Base-by-base conservation (phyloP, 2,797 vertebrate genomes). In the Lindbergichthys nudifrons region DNA sequence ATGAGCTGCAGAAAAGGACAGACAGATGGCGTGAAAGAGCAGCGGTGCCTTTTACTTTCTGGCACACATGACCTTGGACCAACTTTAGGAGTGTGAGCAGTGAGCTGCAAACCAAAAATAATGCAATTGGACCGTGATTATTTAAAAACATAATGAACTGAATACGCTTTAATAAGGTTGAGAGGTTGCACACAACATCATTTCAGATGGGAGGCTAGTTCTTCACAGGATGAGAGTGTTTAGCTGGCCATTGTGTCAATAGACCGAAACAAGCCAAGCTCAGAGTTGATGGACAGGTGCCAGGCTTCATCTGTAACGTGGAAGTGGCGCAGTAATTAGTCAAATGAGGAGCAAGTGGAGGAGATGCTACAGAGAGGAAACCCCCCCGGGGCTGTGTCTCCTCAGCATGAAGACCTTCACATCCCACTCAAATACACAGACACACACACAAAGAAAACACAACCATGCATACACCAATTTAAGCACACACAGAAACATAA, bases 291-390 rank as follows among this genome's bases (percentile, higher is more conserved):
- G 88, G 94, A 90, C 92, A 92, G 89, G 88, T 90, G 90, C 89
- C 90, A 90, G 87, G 89, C 89, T 86, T 88, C 88, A 88, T 94
- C 89, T 90, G 80, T 71, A 76, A 80, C 30, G 80, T 89, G 88
- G 84, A 93, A 94, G 86, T 88, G 81, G 85, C 69, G 75, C 77
- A 78, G 88, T 92, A 91, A 94, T 95, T 94, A 93, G 89, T 84
- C 81, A 92, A 90, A 93, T 90, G 92, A 93, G 88, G 70, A 90
- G 85, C 75, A 90, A 87, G 83, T 74, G 75, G 70, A 90, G 77
- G 72, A 87, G 90, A 89, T 66, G 73, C 73, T 65, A 70, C 47
- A 70, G 70, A 83, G 70, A 83, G 80, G 81, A 59, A 86, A 62
- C 43, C 57, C 82, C 86, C 89, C 76, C 18, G 72, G 80, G 89